Conservation (phyloP, 2,888 invertebrate species). For the Orthosia gracilis region DNA sequence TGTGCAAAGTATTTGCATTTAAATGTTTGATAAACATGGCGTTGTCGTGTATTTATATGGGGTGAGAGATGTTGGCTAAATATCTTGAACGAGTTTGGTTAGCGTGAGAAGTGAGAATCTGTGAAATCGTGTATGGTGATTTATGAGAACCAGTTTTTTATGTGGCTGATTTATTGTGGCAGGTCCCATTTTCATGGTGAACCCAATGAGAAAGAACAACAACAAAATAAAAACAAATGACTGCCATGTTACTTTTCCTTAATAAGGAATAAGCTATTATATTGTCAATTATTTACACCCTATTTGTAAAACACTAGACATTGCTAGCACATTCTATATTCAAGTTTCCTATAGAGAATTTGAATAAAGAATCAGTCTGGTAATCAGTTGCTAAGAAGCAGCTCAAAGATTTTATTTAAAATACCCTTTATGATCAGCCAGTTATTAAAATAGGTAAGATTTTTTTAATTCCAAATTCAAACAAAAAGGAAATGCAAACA, state of each 20-base stretch:
- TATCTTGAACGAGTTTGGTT: constrained; percentile 14
- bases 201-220: no score
- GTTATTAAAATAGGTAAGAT: neutral
- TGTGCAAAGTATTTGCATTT: constrained; percentile 49
- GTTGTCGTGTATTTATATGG: constrained; percentile 44
- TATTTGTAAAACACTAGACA: no score
- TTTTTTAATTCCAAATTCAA: neutral
- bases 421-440: neutral
- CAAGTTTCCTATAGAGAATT: no score
- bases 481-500: neutral
- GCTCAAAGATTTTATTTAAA: no score
- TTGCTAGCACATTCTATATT: no score
- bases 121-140: constrained; percentile 17
- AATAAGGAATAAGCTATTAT: no score
- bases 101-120: constrained; percentile 42
- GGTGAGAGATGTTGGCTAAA: constrained; percentile 38
- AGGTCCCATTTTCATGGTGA: no score
- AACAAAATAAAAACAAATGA: no score
- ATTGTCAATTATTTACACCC: no score
- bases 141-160: constrained; percentile 4
- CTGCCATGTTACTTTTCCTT: neutral
- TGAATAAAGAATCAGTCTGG: no score
- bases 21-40: constrained; percentile 38
- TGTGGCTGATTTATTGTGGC: neutral
- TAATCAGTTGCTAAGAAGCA: no score